A percentile compares a stretch with the other conserved stretches of the same genome.
These are phyloP conservation scores for Sphecodes monilicornis DNA, from an alignment of 2,888 invertebrate genomes.

Conservation along the genomic window DNA sequence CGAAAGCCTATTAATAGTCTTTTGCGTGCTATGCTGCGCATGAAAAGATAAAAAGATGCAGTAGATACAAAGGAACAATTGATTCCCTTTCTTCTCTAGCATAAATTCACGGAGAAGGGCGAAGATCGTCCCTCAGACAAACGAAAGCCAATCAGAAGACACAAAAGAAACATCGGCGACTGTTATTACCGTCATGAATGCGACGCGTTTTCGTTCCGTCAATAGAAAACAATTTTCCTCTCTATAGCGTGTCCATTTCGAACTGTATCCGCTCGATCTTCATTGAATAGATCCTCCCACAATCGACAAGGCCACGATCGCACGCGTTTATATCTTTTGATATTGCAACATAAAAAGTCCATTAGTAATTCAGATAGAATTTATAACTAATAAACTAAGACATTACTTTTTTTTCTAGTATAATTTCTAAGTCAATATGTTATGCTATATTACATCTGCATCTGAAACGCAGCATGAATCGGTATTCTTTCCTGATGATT, in stretches of 20 bases:
- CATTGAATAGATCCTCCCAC: background rate
- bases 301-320: background rate
- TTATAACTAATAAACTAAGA: background rate
- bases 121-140: slow-evolving; percentile 18
- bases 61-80: background rate
- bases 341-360: background rate
- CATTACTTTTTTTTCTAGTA: background rate
- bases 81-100: background rate
- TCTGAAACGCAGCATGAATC: background rate
- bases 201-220: background rate
- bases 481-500: background rate
- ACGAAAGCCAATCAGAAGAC: background rate
- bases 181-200: background rate
- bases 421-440: background rate
- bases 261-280: background rate
- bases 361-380: background rate
- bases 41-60: background rate
- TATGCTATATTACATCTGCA: background rate
- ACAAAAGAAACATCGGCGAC: background rate
- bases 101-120: background rate
- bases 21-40: background rate
- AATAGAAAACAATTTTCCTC: background rate
- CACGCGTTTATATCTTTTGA: slow-evolving; percentile 29
- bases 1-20: background rate
- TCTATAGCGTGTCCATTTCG: background rate